Conservation (phyloP, 2,113 vertebrate species). For the Alligator mississippiensis region DNA sequence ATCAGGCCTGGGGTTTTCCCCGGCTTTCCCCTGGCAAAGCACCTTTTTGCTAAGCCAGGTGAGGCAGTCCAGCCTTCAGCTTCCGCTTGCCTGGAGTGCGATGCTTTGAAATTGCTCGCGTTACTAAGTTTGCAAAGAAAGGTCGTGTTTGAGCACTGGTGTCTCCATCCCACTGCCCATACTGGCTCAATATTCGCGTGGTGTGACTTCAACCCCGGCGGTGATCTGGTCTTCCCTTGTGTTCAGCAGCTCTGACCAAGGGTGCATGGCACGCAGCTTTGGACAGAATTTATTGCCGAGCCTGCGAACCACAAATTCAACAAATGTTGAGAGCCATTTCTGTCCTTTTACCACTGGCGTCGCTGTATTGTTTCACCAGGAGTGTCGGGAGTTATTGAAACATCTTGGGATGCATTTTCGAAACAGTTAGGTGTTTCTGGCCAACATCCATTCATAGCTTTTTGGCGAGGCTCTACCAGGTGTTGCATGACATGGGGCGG, state of each 20-base stretch:
- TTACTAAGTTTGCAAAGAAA: not conserved
- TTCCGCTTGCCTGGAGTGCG: not conserved
- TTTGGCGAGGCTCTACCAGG: not conserved
- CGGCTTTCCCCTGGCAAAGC: not conserved
- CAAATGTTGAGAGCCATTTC: not conserved
- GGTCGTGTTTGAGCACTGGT: not conserved
- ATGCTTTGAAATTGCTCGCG: not conserved
- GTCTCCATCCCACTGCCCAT: not conserved
- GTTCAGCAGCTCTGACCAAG: not conserved
- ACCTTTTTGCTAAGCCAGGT: constrained; percentile 39
- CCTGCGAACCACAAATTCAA: not conserved
- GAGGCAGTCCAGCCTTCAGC: not conserved
- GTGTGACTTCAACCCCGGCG: not conserved
- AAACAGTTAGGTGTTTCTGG: not conserved
- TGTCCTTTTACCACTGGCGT: not conserved
- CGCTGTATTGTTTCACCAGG: not conserved
- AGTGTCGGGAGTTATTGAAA: constrained; percentile 9
- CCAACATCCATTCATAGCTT: not conserved
- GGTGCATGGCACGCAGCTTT: not conserved
- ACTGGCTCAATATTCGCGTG: not conserved
- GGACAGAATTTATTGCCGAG: not conserved
- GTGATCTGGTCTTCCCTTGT: not conserved
- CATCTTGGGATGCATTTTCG: not conserved
- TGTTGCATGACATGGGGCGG: not conserved
- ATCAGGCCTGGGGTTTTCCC: constrained; percentile 52